Evolutionary conservation across 2,797 vertebrate genomes (phyloP).

Genomic region (Cirrhinus mrigala): DNA sequence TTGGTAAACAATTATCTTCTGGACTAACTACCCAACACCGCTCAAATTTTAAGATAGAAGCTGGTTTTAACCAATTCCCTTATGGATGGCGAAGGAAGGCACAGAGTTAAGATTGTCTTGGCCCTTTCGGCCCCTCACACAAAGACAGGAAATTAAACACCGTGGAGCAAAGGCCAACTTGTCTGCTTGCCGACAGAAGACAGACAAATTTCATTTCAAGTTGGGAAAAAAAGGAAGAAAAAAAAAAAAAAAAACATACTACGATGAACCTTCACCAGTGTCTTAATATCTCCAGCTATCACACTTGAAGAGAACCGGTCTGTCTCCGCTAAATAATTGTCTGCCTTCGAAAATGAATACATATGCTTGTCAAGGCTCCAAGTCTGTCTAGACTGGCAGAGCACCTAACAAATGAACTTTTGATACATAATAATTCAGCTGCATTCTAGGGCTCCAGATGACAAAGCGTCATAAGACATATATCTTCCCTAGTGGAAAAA

Average conservation of each 20-base stretch:
- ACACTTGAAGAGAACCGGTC: conserved; percentile 3
- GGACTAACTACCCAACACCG: conserved; percentile 7
- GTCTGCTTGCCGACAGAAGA: conserved; percentile 20
- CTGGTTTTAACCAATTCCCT: not conserved
- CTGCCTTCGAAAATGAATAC: conserved; percentile 28
- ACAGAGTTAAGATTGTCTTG: not conserved
- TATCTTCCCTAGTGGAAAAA: conserved; percentile 14
- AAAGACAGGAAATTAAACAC: conserved; percentile 47
- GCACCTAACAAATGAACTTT: conserved; percentile 41
- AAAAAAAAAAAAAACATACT: not conserved
- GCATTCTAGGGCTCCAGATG: conserved; percentile 39
- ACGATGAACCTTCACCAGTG: conserved; percentile 10
- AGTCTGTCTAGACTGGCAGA: conserved; percentile 33
- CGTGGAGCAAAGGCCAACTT: conserved; percentile 29
- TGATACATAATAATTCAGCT: conserved; percentile 38
- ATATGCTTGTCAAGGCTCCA: conserved; percentile 44
- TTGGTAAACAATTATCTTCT: not conserved
- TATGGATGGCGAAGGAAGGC: not conserved
- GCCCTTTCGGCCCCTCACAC: conserved; percentile 2
- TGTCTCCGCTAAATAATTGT: conserved; percentile 44
- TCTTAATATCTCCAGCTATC: conserved; percentile 49
- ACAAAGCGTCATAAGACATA: conserved; percentile 14
- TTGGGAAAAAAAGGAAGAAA: not conserved
- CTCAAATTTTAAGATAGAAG: conserved; percentile 4
- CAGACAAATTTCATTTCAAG: conserved; percentile 39